These are phyloP conservation scores for Scaeva pyrastri DNA, from an alignment of 2,888 invertebrate species.

Conservation along the genomic window DNA sequence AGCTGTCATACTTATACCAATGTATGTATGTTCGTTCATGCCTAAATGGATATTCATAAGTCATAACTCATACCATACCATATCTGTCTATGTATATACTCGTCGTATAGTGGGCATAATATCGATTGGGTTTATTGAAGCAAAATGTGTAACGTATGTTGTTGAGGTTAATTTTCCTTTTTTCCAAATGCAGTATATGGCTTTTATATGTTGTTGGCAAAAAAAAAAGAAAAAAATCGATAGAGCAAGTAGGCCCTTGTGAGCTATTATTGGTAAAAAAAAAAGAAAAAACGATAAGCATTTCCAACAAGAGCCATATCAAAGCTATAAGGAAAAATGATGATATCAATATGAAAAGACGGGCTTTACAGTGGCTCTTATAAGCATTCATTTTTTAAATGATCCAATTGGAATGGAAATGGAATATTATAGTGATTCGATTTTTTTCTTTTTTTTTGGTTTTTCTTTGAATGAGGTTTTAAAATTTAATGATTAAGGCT, in stretches of 20 bases:
- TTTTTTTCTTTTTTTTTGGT: background rate
- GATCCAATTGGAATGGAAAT: conserved; percentile 2
- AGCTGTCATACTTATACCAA: conserved; percentile 46
- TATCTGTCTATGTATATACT: background rate
- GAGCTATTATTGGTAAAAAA: conserved; percentile 51
- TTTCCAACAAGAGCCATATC: background rate
- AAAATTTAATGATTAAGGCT: conserved; percentile 9
- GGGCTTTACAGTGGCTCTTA: background rate
- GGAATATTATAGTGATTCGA: background rate
- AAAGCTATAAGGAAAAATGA: background rate
- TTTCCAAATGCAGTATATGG: background rate
- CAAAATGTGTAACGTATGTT: conserved; percentile 38
- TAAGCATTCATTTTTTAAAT: background rate
- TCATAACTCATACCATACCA: conserved; percentile 43
- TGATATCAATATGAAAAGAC: background rate
- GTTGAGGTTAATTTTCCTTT: conserved; percentile 18
- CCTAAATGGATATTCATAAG: conserved; percentile 49
- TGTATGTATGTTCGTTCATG: no score
- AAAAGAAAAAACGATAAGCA: no score
- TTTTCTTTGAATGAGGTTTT: background rate
- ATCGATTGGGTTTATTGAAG: conserved; percentile 63
- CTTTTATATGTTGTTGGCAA: background rate
- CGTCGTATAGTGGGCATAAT: conserved; percentile 38
- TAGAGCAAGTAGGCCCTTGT: conserved; percentile 63
- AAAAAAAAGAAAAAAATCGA: conserved; percentile 41